These are phyloP conservation scores for Ctena decussata DNA, from an alignment of 2,888 invertebrate species.

Conservation along the genomic window DNA sequence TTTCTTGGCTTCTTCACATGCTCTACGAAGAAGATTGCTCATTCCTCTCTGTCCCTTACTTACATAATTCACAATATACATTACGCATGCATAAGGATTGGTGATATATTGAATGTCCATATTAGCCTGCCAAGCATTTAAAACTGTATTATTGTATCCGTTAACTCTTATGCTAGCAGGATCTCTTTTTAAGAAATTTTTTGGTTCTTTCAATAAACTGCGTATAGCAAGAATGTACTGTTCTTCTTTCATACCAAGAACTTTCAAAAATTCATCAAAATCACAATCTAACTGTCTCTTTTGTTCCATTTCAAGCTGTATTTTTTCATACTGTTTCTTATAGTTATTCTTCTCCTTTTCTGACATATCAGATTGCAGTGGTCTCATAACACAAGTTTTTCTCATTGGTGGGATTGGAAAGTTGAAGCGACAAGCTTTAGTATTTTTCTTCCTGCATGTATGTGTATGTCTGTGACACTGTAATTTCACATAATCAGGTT, in stretches of 20 bases:
- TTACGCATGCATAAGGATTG: slow-evolving; percentile 55
- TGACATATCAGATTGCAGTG: slow-evolving; percentile 23
- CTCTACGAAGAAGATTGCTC: slow-evolving; percentile 23
- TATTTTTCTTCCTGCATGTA: slow-evolving; percentile 27
- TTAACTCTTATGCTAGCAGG: slow-evolving; percentile 46
- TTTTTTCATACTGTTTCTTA: slow-evolving; percentile 24
- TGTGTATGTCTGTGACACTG: slow-evolving; percentile 51
- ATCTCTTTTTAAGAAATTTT: slow-evolving; percentile 51
- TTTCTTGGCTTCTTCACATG: slow-evolving; percentile 55
- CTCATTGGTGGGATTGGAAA: slow-evolving; percentile 44
- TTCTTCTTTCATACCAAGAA: slow-evolving; percentile 25
- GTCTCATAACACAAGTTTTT: slow-evolving; percentile 44
- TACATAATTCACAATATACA: slow-evolving; percentile 39
- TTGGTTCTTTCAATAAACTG: slow-evolving; percentile 29
- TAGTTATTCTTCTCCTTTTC: slow-evolving; percentile 26
- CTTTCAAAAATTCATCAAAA: not conserved
- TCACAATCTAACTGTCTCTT: slow-evolving; percentile 30
- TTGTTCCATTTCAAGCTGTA: slow-evolving; percentile 2
- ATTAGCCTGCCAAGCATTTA: slow-evolving; percentile 54
- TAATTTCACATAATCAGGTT: slow-evolving; percentile 3
- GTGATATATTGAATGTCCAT: slow-evolving; percentile 58
- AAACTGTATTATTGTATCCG: slow-evolving; percentile 42
- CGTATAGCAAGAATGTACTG: slow-evolving; percentile 37
- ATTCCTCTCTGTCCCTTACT: slow-evolving; percentile 28
- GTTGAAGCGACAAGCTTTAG: slow-evolving; percentile 38